A percentile compares a stretch with the other conserved stretches of the same genome.
These are phyloP conservation scores for Cathartes aura DNA, from an alignment of 2,113 vertebrate genomes.

Conservation along the genomic window DNA sequence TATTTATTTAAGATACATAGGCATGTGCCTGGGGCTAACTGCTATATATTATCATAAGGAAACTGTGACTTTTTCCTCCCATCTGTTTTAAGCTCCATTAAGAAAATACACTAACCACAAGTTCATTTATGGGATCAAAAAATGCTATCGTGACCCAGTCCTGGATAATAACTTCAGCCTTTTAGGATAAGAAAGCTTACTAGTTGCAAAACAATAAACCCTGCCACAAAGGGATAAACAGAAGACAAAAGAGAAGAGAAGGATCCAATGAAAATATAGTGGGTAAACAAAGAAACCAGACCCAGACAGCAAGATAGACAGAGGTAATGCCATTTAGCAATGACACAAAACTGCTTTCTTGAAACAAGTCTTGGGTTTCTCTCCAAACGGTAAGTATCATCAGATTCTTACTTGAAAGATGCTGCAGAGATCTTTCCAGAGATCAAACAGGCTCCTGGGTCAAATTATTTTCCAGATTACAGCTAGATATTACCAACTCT, in stretches of 20 bases:
- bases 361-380: background rate
- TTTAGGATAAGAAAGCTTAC: background rate
- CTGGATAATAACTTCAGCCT: background rate
- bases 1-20: background rate
- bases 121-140: background rate
- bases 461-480: background rate
- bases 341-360: background rate
- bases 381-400: background rate
- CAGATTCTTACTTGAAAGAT: background rate
- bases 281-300: background rate
- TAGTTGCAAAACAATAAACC: background rate
- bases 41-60: background rate
- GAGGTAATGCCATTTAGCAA: background rate
- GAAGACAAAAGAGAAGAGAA: background rate
- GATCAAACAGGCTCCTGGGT: background rate
- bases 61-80: background rate
- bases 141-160: background rate
- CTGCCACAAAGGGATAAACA: background rate
- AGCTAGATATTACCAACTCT: background rate
- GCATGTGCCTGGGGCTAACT: background rate
- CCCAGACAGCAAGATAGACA: background rate
- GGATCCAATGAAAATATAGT: background rate
- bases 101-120: background rate
- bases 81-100: background rate
- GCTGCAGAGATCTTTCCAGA: background rate